Evolutionary conservation across 1,140 invertebrate species (phyloP).

Genomic region (Ditylenchus dipsaci): DNA sequence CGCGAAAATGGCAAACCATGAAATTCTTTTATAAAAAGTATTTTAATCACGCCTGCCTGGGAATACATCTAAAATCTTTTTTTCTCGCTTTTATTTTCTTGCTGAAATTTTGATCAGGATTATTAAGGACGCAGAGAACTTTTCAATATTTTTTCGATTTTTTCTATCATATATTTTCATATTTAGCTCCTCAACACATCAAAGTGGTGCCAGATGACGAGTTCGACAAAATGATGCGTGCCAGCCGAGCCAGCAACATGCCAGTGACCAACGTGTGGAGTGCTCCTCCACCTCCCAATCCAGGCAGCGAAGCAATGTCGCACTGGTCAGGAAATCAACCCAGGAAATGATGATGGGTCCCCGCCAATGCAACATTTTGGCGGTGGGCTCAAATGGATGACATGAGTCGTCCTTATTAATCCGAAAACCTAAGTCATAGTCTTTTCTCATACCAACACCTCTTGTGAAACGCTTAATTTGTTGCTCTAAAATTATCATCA

Average conservation of each 20-base stretch:
- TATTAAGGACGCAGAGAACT: too few relatives aligned
- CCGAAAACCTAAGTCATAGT: too few relatives aligned
- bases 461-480: too few relatives aligned
- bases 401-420: neutral
- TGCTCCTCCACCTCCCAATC: neutral
- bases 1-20: too few relatives aligned
- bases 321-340: neutral
- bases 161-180: neutral
- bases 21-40: too few relatives aligned
- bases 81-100: too few relatives aligned
- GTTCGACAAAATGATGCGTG: slow-evolving; percentile 20
- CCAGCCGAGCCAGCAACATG: slow-evolving; percentile 5
- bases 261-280: slow-evolving; percentile 4
- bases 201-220: slow-evolving; percentile 15
- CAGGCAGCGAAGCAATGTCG: neutral
- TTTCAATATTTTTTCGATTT: too few relatives aligned
- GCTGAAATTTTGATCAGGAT: too few relatives aligned
- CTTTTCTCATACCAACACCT: too few relatives aligned
- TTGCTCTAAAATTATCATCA: too few relatives aligned
- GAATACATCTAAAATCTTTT: too few relatives aligned
- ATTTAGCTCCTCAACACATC: slow-evolving; percentile 11
- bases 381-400: neutral
- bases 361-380: neutral
- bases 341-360: neutral
- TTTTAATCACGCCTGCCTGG: too few relatives aligned